A percentile compares a stretch with the other conserved stretches of the same genome.
Conservation (phyloP, 1,140 invertebrate genomes). For the Eupeodes corollae region DNA sequence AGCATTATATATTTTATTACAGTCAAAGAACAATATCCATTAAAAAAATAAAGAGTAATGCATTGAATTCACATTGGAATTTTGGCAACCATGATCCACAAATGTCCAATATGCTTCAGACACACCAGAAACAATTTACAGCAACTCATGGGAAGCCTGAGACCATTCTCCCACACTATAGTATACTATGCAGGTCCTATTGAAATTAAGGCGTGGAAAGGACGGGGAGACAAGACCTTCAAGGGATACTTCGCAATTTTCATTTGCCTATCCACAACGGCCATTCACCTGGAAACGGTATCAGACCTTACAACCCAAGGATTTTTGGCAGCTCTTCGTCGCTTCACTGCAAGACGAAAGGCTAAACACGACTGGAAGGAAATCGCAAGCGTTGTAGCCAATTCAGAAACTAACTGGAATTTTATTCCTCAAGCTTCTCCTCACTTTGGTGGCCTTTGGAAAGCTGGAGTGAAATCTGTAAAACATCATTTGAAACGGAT, state of each 20-base stretch:
- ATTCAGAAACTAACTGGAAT: constrained; percentile 9
- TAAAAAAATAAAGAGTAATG: too few species aligned
- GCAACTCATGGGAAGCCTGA: constrained; percentile 11
- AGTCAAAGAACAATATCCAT: too few species aligned
- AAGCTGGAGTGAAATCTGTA: constrained; percentile 15
- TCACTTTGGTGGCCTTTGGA: constrained; percentile 18
- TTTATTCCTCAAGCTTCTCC: constrained; percentile 13
- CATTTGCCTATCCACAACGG: constrained; percentile 25
- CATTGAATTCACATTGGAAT: too few species aligned
- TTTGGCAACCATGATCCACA: too few species aligned
- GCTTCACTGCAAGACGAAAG: constrained; percentile 26
- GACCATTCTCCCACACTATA: constrained; percentile 19
- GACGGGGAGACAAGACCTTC: constrained; percentile 6
- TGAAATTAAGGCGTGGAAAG: constrained; percentile 6
- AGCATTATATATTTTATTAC: too few species aligned
- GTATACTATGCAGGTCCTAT: constrained; percentile 30
- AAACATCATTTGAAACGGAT: constrained; percentile 12
- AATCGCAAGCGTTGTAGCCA: too few species aligned
- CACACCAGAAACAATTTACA: background rate
- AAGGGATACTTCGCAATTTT: constrained; percentile 36
- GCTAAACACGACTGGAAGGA: too few species aligned
- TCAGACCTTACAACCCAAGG: constrained; percentile 23
- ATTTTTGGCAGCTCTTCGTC: constrained; percentile 28
- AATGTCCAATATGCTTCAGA: background rate
- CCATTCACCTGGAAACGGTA: constrained; percentile 27